A percentile compares a stretch with the other conserved stretches of the same genome.
Conservation (phyloP, 2,888 invertebrate species). For the Eurois occulta region DNA sequence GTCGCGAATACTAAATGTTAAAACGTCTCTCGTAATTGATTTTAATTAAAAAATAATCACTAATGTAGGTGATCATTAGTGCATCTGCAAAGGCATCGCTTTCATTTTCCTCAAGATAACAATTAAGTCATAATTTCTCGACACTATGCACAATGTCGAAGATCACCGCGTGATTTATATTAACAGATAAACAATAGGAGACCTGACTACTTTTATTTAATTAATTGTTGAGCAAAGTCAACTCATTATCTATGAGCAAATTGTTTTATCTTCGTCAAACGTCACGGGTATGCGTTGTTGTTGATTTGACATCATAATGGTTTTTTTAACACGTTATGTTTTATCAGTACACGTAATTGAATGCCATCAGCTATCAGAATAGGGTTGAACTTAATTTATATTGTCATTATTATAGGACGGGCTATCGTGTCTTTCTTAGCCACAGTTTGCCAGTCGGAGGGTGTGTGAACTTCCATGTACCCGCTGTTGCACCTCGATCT, state of each 20-base stretch:
- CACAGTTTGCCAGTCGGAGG: not conserved
- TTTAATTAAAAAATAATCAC: conserved; percentile 43
- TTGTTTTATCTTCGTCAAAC: conserved; percentile 37
- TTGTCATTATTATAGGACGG: conserved; percentile 31
- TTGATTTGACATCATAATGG: conserved; percentile 43
- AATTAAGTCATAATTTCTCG: conserved; percentile 51
- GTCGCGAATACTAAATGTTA: conserved; percentile 16
- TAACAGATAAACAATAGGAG: conserved; percentile 51
- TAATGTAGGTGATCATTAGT: conserved; percentile 41
- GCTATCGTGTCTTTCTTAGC: conserved; percentile 16
- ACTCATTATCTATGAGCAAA: conserved; percentile 46
- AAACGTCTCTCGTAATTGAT: conserved; percentile 7
- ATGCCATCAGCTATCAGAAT: conserved; percentile 28
- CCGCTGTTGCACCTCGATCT: not conserved
- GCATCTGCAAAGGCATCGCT: conserved; percentile 16
- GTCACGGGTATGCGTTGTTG: conserved; percentile 39
- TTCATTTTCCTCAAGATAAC: conserved; percentile 53
- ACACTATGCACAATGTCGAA: conserved; percentile 46
- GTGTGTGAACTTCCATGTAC: conserved; percentile 6
- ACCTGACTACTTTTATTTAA: conserved; percentile 54
- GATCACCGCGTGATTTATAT: conserved; percentile 52
- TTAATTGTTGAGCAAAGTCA: conserved; percentile 35
- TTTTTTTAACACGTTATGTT: conserved; percentile 41
- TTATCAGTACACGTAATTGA: conserved; percentile 37
- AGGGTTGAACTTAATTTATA: conserved; percentile 32